phyloP scores from a whole-genome alignment of 1,140 invertebrate genomes.

The Chironomus tepperi region DNA sequence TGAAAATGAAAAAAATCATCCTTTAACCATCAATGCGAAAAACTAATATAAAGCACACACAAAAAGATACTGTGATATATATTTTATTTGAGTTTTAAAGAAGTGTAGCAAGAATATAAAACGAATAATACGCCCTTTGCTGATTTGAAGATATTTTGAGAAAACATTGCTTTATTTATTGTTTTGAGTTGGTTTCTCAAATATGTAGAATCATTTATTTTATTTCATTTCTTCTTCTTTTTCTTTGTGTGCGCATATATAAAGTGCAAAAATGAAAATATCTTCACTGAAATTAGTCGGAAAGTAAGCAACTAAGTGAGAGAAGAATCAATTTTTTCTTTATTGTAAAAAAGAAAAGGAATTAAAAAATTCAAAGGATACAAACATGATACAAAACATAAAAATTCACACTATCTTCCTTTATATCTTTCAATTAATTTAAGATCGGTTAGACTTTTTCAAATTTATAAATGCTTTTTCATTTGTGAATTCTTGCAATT shows the following conservation, averaged over 20 bases:
- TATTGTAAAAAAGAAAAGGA: not conserved
- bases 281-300: slow-evolving; percentile 12
- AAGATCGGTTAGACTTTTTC: not conserved
- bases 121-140: slow-evolving; percentile 4
- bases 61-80: not conserved
- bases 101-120: not conserved
- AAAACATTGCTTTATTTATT: slow-evolving; percentile 11
- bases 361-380: not conserved
- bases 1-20: not conserved
- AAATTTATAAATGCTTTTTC: slow-evolving; percentile 1
- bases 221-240: not conserved
- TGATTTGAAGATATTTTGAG: slow-evolving; percentile 18
- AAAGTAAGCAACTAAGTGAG: not conserved
- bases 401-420: not conserved
- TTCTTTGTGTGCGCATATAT: not conserved
- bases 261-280: not conserved
- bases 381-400: not conserved
- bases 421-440: slow-evolving; percentile 15
- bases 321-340: not conserved
- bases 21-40: slow-evolving; percentile 4
- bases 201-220: not conserved
- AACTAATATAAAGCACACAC: slow-evolving; percentile 11
- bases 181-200: not conserved
- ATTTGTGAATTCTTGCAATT: slow-evolving; percentile 8
- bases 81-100: not conserved